Percentiles rank a stretch among this genome's conserved stretches.
Conservation (phyloP, 2,113 vertebrate genomes). For the Oreamnos americanus region DNA sequence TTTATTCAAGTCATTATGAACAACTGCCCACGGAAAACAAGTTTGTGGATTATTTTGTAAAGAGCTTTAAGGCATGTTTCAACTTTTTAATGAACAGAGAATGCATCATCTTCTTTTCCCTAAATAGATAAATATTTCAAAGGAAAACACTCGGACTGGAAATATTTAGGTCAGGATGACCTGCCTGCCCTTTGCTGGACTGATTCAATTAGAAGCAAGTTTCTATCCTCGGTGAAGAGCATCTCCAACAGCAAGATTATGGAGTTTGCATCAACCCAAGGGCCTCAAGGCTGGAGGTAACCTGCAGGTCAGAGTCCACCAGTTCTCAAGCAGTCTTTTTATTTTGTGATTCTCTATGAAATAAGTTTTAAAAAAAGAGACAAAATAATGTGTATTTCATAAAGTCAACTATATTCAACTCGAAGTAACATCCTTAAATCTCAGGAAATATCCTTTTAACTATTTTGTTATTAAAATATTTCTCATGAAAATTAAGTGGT, state of each 20-base stretch:
- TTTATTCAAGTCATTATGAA: not conserved
- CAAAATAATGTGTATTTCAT: not conserved
- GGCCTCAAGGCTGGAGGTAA: not conserved
- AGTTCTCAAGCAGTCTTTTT: not conserved
- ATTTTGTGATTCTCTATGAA: not conserved
- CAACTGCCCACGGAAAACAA: not conserved
- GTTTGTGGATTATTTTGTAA: slow-evolving; percentile 32
- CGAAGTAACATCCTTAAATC: not conserved
- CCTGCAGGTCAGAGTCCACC: not conserved
- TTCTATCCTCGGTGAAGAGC: not conserved
- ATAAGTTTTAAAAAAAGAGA: not conserved
- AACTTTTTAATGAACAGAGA: slow-evolving; percentile 4
- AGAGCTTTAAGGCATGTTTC: not conserved
- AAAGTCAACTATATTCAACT: slow-evolving; percentile 3
- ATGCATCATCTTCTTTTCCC: not conserved
- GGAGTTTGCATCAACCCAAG: not conserved
- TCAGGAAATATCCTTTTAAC: not conserved
- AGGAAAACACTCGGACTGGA: slow-evolving; percentile 13
- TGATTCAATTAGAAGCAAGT: not conserved
- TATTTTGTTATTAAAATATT: slow-evolving; percentile 18
- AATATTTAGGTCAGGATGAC: slow-evolving; percentile 39
- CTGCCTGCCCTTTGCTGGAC: not conserved
- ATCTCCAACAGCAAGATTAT: not conserved
- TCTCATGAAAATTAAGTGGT: not conserved
- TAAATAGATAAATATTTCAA: slow-evolving; percentile 24